Conservation (phyloP, 2,888 invertebrate species). For the Ashinkailepas kermadecensis region DNA sequence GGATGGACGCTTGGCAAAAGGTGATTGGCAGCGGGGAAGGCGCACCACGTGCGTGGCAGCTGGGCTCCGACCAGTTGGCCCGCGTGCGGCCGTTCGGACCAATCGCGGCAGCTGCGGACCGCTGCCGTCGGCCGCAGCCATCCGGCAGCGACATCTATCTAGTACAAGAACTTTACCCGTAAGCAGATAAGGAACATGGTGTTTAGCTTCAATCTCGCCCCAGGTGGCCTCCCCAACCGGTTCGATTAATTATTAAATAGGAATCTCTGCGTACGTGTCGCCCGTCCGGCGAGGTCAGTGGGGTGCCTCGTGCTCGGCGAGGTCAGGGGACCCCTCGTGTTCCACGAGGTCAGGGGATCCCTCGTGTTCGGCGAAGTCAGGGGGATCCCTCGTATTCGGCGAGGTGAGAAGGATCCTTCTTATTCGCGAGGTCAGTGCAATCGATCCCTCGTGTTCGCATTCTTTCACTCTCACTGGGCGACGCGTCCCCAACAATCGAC, state of each 20-base stretch:
- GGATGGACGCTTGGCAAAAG: neutral
- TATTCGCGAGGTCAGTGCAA: too few relatives aligned
- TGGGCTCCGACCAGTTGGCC: neutral
- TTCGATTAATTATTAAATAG: neutral
- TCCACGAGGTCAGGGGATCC: too few relatives aligned
- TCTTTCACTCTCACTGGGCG: too few relatives aligned
- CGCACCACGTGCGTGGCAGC: neutral
- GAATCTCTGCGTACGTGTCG: neutral
- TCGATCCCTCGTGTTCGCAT: too few relatives aligned
- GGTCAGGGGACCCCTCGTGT: too few relatives aligned
- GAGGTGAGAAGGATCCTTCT: too few relatives aligned
- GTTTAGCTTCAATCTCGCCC: constrained; percentile 4
- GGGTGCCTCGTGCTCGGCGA: too few relatives aligned
- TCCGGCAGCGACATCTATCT: too few relatives aligned
- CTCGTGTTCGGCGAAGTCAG: too few relatives aligned
- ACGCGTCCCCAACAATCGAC: too few relatives aligned
- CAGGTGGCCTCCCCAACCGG: neutral
- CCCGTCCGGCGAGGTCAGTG: too few relatives aligned
- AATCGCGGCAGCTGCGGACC: neutral
- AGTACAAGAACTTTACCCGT: constrained; percentile 16
- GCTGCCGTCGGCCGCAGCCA: neutral
- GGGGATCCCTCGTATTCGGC: too few relatives aligned
- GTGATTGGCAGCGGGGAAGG: neutral
- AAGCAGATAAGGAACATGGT: constrained; percentile 14
- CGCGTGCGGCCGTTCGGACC: neutral